A percentile compares a stretch with the other conserved stretches of the same genome.
phyloP scores from a whole-genome alignment of 2,113 vertebrate genomes.

The Tachysurus vachellii region DNA sequence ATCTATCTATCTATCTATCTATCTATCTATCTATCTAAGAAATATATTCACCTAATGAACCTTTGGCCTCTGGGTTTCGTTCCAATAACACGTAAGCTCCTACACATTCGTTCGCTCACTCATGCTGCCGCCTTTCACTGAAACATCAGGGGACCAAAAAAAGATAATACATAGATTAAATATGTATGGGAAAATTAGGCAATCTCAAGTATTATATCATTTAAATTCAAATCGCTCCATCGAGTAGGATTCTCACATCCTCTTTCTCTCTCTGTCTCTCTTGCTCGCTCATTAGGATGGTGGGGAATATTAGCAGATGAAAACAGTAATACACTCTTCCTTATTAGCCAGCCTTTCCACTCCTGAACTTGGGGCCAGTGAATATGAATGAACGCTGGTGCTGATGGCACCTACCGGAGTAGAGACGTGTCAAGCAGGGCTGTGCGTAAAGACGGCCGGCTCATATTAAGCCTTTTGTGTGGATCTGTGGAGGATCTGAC shows the following conservation, averaged over 20 bases:
- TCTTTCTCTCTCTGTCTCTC: not conserved
- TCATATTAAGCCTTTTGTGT: conserved; percentile 23
- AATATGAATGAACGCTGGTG: conserved; percentile 54
- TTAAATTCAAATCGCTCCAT: conserved; percentile 79
- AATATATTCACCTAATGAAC: not conserved
- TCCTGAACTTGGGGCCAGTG: conserved; percentile 56
- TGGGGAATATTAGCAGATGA: conserved; percentile 73
- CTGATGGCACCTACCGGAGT: conserved; percentile 23
- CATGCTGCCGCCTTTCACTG: conserved; percentile 65
- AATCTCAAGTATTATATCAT: conserved; percentile 77
- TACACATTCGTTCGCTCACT: conserved; percentile 35
- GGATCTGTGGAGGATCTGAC: conserved; percentile 20
- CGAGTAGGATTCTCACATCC: conserved; percentile 20
- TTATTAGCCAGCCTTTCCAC: conserved; percentile 67
- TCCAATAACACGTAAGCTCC: conserved; percentile 22
- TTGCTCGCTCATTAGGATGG: conserved; percentile 70
- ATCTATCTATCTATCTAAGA: not conserved
- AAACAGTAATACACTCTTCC: conserved; percentile 68
- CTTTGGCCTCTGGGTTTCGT: not conserved
- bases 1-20: not conserved
- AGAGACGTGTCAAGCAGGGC: not conserved
- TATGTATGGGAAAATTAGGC: conserved; percentile 79
- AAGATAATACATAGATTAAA: conserved; percentile 79
- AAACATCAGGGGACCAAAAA: conserved; percentile 57
- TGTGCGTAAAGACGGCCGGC: conserved; percentile 22